Percentiles rank a stretch among this genome's conserved stretches.
Evolutionary conservation across 1,140 invertebrate species (phyloP).

Genomic region (Pseudoatta argentina): DNA sequence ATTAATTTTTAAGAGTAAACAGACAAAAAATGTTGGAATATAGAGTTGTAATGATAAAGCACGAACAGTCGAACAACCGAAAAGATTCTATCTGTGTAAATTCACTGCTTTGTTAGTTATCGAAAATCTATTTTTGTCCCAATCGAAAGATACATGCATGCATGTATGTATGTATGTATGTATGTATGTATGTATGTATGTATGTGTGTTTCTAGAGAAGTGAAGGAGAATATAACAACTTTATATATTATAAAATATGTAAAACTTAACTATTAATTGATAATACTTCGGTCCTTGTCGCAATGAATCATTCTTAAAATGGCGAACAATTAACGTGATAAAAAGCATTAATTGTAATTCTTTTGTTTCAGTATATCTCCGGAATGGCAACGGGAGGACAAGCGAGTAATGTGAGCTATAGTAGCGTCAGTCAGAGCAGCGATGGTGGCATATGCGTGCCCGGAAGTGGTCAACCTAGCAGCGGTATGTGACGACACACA

Average conservation of each 20-base stretch:
- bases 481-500: conserved; percentile 83
- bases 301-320: not conserved
- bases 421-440: conserved; percentile 84
- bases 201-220: not conserved
- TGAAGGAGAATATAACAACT: not conserved
- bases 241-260: not conserved
- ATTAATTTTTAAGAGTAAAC: not conserved
- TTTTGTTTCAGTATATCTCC: conserved; percentile 82
- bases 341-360: conserved; percentile 37
- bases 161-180: too few species aligned
- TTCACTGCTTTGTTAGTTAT: conserved; percentile 9
- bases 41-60: not conserved
- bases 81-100: conserved; percentile 2
- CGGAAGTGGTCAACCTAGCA: conserved; percentile 69
- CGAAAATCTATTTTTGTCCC: conserved; percentile 26
- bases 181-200: too few species aligned
- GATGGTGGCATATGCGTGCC: conserved; percentile 78
- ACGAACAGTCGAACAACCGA: not conserved
- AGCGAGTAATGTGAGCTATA: conserved; percentile 83
- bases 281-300: not conserved
- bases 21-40: not conserved
- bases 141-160: not conserved
- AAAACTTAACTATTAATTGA: not conserved
- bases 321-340: too few species aligned
- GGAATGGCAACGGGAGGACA: conserved; percentile 79